Evolutionary conservation across 2,113 vertebrate species (phyloP).

Genomic region (Marmota monax): DNA sequence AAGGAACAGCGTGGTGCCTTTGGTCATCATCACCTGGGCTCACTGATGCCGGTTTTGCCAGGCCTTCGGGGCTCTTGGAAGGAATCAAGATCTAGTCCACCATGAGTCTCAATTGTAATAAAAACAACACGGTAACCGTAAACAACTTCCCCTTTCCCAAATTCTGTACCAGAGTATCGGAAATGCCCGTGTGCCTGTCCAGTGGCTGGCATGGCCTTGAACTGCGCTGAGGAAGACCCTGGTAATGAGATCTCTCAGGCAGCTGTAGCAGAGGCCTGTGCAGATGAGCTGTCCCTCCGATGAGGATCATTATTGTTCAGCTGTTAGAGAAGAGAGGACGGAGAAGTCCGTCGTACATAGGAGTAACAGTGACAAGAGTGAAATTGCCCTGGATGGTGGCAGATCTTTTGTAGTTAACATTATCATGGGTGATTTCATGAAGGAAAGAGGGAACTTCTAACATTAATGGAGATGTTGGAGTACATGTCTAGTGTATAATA

Average conservation of each 20-base stretch:
- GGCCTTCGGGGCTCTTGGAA: background rate
- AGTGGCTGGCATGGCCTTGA: background rate
- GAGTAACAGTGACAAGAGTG: background rate
- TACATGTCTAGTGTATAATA: background rate
- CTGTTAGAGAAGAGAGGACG: background rate
- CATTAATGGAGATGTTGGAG: background rate
- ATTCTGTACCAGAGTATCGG: background rate
- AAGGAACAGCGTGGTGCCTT: background rate
- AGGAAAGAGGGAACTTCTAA: slow-evolving; percentile 8
- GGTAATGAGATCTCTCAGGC: background rate
- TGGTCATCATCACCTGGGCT: rapidly evolving
- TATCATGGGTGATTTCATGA: background rate
- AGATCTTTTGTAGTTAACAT: slow-evolving; percentile 12
- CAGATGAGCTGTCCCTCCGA: background rate
- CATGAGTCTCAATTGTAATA: background rate
- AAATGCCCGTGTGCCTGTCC: background rate
- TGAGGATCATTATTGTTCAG: background rate
- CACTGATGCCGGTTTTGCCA: background rate
- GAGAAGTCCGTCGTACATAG: background rate
- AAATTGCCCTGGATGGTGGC: background rate
- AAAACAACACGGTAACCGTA: background rate
- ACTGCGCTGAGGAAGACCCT: background rate
- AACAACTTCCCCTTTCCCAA: rapidly evolving
- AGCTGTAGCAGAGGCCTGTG: background rate
- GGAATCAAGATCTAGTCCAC: background rate